Conservation (phyloP, 2,797 vertebrate species). For the Microctenopoma stevenorrisi region DNA sequence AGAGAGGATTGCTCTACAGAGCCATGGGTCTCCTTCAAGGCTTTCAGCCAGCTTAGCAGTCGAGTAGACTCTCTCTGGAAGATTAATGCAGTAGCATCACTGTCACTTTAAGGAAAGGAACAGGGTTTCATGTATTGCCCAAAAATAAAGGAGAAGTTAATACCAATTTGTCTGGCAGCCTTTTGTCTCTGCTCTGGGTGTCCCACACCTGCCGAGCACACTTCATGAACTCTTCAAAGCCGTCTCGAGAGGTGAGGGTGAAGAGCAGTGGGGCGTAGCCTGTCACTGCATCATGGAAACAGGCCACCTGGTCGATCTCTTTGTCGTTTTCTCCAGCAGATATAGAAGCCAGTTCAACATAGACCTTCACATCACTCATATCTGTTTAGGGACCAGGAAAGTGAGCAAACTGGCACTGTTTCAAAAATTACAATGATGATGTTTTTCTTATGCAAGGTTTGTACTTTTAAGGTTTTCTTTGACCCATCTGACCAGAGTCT, state of each 20-base stretch:
- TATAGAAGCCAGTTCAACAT: conserved; percentile 83
- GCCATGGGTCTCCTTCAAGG: conserved; percentile 82
- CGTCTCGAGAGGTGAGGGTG: conserved; percentile 50
- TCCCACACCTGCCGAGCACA: conserved; percentile 75
- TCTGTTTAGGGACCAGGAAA: conserved; percentile 56
- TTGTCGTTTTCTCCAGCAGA: conserved; percentile 83
- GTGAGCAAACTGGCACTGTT: neutral
- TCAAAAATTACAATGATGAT: neutral
- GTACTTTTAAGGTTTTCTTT: conserved; percentile 72
- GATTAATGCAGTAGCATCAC: conserved; percentile 1
- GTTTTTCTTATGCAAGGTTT: neutral
- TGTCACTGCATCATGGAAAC: conserved; percentile 81
- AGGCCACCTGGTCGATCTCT: conserved; percentile 81
- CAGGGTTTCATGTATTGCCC: neutral
- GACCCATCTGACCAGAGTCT: conserved; percentile 77
- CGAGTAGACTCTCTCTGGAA: conserved; percentile 78
- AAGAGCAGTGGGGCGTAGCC: conserved; percentile 82
- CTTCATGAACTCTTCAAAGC: conserved; percentile 68
- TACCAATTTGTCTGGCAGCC: conserved; percentile 82
- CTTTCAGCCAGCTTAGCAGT: conserved; percentile 80
- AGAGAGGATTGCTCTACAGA: conserved; percentile 85
- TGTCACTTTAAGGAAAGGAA: neutral
- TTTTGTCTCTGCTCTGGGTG: conserved; percentile 70
- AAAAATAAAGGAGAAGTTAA: neutral
- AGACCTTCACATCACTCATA: conserved; percentile 82